Base-by-base conservation (phyloP, 2,113 vertebrate genomes). In the Stictonetta naevosa region DNA sequence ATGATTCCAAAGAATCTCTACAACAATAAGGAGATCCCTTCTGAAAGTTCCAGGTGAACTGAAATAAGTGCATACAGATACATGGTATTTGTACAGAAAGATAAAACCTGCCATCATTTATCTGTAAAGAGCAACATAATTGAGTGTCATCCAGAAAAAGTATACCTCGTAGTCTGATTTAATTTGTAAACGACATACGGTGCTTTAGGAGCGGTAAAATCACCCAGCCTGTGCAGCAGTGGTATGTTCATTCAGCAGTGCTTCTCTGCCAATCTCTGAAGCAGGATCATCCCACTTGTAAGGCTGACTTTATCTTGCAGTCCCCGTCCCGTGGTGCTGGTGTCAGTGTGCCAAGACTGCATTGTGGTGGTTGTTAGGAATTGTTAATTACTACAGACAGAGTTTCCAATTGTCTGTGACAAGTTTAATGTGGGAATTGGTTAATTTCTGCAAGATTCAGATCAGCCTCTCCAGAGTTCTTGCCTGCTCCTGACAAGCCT, bases 281-380 rank as follows among this genome's bases (percentile, higher is more conserved):
- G n/a, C 46, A 34, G n/a, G 19, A 48, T 16, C 26, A 56, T 48
- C 10, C 52, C 0, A 1, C 60, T 60, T 1, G 0, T 36, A 56
- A 55, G 44, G 50, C 68, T 16, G 67, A 34, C 29, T 72, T 86
- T 52, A 18, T 34, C 44, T 60, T 1, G 0, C 19, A n/a, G 28
- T 72, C 38, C 58, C 34, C 44, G 13, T 26, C 69, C 29, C n/a
- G 19, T 3, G n/a, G 63, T 18, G 7, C 4, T 16, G 21, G 29
- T 34, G 21, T 1, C 0, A 7, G 20, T 4, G 7, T 42, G 50
- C 56, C 68, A 31, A 25, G 36, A 29, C 25, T 11, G 19, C 6
- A 5, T 31, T 23, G 34, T 36, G 29, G 26, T 23, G 58, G 28
- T 29, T 60, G 56, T 76, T 76, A 44, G 1, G 48, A 76, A 46